A percentile compares a stretch with the other conserved stretches of the same genome.
phyloP scores from a whole-genome alignment of 2,888 invertebrate species.

The Byasa hedistus region DNA sequence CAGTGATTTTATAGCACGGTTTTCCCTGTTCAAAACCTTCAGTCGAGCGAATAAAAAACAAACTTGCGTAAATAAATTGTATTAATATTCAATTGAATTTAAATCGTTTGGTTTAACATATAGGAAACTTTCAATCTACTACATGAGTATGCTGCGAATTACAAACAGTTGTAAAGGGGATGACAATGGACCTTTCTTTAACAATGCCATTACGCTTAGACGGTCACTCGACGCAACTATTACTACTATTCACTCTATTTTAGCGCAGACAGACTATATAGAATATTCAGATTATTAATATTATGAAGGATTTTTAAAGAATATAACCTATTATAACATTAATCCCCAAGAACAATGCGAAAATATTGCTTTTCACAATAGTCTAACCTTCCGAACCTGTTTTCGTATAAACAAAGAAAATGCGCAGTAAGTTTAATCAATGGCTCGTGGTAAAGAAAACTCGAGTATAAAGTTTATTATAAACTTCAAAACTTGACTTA shows the following conservation, averaged over 20 bases:
- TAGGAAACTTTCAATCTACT: neutral
- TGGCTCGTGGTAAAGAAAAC: neutral
- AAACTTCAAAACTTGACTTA: too few species aligned
- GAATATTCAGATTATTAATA: neutral
- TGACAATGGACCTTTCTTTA: conserved; percentile 12
- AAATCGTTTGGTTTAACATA: too few species aligned
- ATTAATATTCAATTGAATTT: too few species aligned
- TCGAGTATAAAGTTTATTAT: too few species aligned
- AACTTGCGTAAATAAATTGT: too few species aligned
- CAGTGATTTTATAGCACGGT: too few species aligned
- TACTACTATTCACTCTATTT: conserved; percentile 12
- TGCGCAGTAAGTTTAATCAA: neutral
- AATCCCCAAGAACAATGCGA: neutral
- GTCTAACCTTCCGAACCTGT: neutral
- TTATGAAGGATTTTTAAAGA: neutral
- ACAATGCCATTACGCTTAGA: conserved; percentile 5
- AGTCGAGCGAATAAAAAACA: too few species aligned
- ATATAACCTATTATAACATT: neutral
- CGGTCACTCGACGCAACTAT: conserved; percentile 4
- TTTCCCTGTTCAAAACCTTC: too few species aligned
- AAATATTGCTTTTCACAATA: neutral
- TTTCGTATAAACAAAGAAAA: neutral
- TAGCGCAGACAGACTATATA: neutral
- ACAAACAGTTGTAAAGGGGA: conserved; percentile 1
- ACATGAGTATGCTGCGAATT: conserved; percentile 1